A percentile compares a stretch with the other conserved stretches of the same genome.
Conservation (phyloP, 1,140 invertebrate genomes). For the Macrosteles quadrilineatus region DNA sequence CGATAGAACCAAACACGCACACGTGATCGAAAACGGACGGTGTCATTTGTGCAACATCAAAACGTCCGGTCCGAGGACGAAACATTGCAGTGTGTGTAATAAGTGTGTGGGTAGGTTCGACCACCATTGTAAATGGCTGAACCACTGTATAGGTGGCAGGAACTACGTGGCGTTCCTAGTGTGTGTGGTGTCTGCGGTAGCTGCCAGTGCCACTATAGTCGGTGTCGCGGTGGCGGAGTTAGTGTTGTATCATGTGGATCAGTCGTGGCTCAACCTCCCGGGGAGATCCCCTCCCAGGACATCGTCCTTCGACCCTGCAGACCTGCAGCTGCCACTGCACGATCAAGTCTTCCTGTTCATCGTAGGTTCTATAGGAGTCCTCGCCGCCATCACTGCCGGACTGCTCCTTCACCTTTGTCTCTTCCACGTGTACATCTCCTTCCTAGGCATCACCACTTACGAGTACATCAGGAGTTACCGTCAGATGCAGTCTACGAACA, state of each 20-base stretch:
- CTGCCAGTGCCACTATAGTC: conserved; percentile 69
- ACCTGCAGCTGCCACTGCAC: conserved; percentile 41
- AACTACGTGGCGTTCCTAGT: conserved; percentile 89
- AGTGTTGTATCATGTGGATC: conserved; percentile 59
- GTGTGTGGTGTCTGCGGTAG: conserved; percentile 80
- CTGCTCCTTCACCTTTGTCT: conserved; percentile 85
- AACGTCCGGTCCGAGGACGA: conserved; percentile 68
- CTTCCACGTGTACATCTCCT: conserved; percentile 86
- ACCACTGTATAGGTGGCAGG: conserved; percentile 89
- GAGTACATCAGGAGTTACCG: conserved; percentile 77
- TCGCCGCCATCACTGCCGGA: conserved; percentile 73
- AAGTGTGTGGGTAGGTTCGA: conserved; percentile 95
- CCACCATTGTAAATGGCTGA: conserved; percentile 97
- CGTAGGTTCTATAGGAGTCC: conserved; percentile 62
- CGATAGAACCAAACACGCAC: conserved; percentile 80
- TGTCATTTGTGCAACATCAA: conserved; percentile 92
- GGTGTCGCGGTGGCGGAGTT: conserved; percentile 68
- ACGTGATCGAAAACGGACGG: conserved; percentile 93
- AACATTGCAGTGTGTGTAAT: conserved; percentile 96
- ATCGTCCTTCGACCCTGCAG: conserved; percentile 36
- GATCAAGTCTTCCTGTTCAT: conserved; percentile 50
- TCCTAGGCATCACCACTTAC: conserved; percentile 84
- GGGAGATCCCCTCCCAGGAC: neutral
- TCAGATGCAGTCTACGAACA: conserved; percentile 32
- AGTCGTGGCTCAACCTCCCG: conserved; percentile 53